phyloP scores from a whole-genome alignment of 2,797 vertebrate genomes.

The Crenuchus spilurus region DNA sequence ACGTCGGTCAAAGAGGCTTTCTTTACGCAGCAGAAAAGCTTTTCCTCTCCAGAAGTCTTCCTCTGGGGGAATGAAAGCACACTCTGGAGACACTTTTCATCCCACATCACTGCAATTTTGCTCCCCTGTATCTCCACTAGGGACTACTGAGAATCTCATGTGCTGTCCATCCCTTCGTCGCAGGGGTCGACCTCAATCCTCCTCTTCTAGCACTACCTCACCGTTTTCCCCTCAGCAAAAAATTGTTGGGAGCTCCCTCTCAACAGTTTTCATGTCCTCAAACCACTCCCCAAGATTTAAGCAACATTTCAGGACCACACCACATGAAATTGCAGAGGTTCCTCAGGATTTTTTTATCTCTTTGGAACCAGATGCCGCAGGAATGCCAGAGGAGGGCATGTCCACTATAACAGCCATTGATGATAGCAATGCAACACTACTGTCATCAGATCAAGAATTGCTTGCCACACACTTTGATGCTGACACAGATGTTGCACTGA shows the following conservation, averaged over 20 bases:
- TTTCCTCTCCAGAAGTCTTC: slow-evolving; percentile 73
- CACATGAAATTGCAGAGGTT: slow-evolving; percentile 72
- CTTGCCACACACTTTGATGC: slow-evolving; percentile 74
- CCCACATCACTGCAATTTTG: slow-evolving; percentile 67
- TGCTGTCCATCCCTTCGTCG: slow-evolving; percentile 67
- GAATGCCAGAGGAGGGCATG: slow-evolving; percentile 70
- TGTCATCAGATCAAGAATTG: slow-evolving; percentile 75
- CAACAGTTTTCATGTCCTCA: slow-evolving; percentile 24
- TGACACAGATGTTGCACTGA: slow-evolving; percentile 81
- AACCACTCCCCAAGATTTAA: slow-evolving; percentile 64
- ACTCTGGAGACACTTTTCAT: slow-evolving; percentile 64
- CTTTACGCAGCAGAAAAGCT: slow-evolving; percentile 75
- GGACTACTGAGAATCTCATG: slow-evolving; percentile 60
- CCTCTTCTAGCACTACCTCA: slow-evolving; percentile 64
- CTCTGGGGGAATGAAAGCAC: slow-evolving; percentile 58
- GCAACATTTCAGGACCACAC: slow-evolving; percentile 71
- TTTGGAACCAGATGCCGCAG: slow-evolving; percentile 72
- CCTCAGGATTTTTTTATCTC: slow-evolving; percentile 75
- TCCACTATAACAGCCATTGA: slow-evolving; percentile 67
- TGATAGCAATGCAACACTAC: slow-evolving; percentile 69
- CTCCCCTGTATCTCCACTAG: slow-evolving; percentile 65
- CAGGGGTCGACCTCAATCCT: slow-evolving; percentile 65
- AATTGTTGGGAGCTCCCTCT: slow-evolving; percentile 30
- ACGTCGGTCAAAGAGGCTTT: slow-evolving; percentile 81
- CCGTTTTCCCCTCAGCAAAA: slow-evolving; percentile 48